Conservation (phyloP, 2,797 vertebrate species). For the Melopsittacus undulatus region DNA sequence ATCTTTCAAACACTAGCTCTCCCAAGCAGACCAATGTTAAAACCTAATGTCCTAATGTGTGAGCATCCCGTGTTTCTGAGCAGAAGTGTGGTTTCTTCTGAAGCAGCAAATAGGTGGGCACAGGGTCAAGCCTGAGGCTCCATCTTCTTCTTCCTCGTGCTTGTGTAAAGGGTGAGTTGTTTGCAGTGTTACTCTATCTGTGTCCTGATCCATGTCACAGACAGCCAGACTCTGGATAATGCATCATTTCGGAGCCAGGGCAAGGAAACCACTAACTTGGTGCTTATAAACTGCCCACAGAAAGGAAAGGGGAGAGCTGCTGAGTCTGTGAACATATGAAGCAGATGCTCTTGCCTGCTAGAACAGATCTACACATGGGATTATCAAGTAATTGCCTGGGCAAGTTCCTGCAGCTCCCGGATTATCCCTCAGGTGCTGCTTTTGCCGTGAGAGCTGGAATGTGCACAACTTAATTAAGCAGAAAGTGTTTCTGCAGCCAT, state of each 20-base stretch:
- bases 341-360: background rate
- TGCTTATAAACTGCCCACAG: fast-evolving
- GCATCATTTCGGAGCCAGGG: background rate
- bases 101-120: background rate
- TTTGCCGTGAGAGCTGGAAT: background rate
- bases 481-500: background rate
- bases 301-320: background rate
- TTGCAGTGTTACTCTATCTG: fast-evolving
- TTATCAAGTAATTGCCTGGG: background rate
- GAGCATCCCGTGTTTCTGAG: background rate
- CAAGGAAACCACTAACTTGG: background rate
- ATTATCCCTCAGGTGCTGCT: background rate
- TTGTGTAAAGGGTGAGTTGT: fast-evolving
- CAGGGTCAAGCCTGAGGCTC: background rate
- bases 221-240: background rate
- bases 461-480: background rate
- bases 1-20: background rate
- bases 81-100: background rate
- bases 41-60: background rate
- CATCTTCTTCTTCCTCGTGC: background rate
- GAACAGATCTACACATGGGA: fast-evolving
- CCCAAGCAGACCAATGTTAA: background rate
- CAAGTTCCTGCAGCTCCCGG: background rate
- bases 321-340: background rate
- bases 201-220: background rate